These are phyloP conservation scores for Melanocharis versteri DNA, from an alignment of 2,113 vertebrate genomes.

Conservation along the genomic window DNA sequence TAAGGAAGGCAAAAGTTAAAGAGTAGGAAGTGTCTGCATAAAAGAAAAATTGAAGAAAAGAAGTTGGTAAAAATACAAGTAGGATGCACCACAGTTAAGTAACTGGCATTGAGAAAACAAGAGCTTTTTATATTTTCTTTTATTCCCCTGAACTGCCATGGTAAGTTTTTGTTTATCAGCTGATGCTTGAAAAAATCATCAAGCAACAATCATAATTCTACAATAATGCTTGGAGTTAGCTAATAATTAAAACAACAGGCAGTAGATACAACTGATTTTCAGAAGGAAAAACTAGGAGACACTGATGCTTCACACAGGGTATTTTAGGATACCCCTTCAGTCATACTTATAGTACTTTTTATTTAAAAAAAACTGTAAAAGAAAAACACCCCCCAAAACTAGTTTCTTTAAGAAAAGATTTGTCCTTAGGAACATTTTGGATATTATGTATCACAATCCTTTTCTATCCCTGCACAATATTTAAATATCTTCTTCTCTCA, in stretches of 20 bases:
- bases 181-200: neutral
- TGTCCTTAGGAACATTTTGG: neutral
- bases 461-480: neutral
- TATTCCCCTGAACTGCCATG: neutral
- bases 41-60: neutral
- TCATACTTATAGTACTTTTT: neutral
- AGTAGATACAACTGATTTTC: neutral
- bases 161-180: neutral
- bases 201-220: neutral
- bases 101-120: neutral
- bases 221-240: neutral
- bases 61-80: neutral
- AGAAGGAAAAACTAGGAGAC: neutral
- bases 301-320: neutral
- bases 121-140: neutral
- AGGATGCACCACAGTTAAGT: neutral
- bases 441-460: neutral
- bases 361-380: neutral
- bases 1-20: neutral
- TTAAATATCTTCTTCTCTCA: neutral
- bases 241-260: neutral
- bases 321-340: neutral
- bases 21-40: neutral
- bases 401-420: neutral
- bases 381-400: rapidly evolving